Conservation (phyloP, 2,888 invertebrate genomes). For the Leucophenga montana region DNA sequence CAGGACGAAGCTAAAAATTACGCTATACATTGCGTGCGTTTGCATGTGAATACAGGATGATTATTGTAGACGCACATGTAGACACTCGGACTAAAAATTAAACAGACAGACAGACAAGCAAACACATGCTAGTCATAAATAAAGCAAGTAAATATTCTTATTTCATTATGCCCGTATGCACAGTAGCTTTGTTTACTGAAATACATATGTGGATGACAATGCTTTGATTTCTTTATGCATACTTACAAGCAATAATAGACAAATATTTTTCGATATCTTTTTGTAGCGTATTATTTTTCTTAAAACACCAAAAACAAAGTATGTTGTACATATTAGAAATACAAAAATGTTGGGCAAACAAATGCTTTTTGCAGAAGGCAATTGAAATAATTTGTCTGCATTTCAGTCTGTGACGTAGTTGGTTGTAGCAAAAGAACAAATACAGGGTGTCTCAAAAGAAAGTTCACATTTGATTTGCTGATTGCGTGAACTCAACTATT, state of each 20-base stretch:
- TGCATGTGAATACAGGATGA: not conserved
- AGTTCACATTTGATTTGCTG: no score
- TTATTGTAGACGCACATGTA: not conserved
- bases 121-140: not conserved
- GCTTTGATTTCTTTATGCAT: not conserved
- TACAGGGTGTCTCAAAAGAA: no score
- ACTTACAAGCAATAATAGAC: not conserved
- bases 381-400: slow-evolving; percentile 16
- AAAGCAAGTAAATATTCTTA: not conserved
- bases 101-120: not conserved
- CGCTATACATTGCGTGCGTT: not conserved
- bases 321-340: not conserved
- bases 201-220: not conserved
- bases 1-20: not conserved
- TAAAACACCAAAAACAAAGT: no score
- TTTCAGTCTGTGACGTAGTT: not conserved
- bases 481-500: no score
- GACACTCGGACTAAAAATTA: not conserved
- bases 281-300: not conserved
- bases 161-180: not conserved
- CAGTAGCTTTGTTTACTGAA: no score
- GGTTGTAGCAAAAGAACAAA: not conserved
- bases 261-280: not conserved
- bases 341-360: not conserved
- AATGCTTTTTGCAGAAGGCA: not conserved